Conservation (phyloP, 2,113 vertebrate genomes). For the Pholis gunnellus region DNA sequence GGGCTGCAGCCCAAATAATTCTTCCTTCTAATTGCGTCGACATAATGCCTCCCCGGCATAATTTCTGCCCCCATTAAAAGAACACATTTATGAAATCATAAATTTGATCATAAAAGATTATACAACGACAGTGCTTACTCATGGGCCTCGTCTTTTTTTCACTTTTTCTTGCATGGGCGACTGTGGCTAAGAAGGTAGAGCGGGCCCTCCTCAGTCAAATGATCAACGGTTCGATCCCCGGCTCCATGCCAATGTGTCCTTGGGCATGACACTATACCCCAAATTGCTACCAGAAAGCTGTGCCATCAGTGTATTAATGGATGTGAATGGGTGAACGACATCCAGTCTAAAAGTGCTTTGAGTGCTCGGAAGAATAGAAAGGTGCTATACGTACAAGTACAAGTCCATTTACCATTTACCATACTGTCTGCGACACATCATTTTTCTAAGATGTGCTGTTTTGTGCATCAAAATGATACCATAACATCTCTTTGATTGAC, state of each 20-base stretch:
- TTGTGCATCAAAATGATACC: neutral
- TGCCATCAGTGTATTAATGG: neutral
- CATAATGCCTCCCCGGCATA: neutral
- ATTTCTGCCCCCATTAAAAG: no score
- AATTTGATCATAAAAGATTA: neutral
- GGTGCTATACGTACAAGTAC: neutral
- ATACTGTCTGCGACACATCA: neutral
- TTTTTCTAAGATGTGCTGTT: constrained; percentile 10
- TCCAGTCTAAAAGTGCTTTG: neutral
- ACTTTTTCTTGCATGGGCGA: neutral
- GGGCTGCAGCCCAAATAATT: constrained; percentile 6
- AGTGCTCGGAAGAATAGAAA: neutral
- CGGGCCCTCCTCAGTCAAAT: neutral
- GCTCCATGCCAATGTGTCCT: neutral
- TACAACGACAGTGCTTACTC: neutral
- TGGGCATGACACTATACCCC: neutral
- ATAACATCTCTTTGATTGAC: neutral
- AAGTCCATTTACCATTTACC: neutral
- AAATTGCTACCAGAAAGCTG: neutral
- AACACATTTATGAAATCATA: neutral
- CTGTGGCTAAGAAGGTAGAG: neutral
- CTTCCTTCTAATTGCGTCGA: neutral
- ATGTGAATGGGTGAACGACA: neutral
- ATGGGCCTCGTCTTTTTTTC: neutral
- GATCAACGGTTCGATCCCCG: neutral